phyloP scores from a whole-genome alignment of 2,888 invertebrate species.

The Pterostichus madidus region DNA sequence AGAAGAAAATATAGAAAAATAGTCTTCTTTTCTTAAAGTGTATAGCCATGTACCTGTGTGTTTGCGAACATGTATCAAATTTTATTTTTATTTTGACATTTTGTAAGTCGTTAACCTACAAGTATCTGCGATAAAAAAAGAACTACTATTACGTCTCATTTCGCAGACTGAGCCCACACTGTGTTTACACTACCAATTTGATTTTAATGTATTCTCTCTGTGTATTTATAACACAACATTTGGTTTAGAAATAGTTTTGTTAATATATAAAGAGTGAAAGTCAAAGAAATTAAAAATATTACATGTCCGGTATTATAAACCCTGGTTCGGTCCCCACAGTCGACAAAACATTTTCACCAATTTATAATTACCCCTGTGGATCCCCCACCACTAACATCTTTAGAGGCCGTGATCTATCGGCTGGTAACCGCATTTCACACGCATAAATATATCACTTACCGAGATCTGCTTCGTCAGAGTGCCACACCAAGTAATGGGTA shows the following conservation, averaged over 20 bases:
- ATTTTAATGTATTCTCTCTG: background rate
- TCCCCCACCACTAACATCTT: too few species aligned
- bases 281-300: background rate
- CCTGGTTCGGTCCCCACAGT: too few species aligned
- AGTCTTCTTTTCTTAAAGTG: background rate
- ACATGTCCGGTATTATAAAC: too few species aligned
- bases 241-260: background rate
- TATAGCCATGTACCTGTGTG: background rate
- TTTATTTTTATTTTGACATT: conserved; percentile 12
- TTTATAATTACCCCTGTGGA: too few species aligned
- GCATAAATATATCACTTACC: too few species aligned
- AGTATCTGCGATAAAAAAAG: conserved; percentile 3
- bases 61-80: background rate
- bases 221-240: background rate
- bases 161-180: background rate
- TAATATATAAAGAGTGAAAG: background rate
- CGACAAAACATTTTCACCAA: too few species aligned
- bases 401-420: too few species aligned
- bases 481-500: too few species aligned
- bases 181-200: background rate
- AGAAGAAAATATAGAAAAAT: background rate
- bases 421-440: too few species aligned
- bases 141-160: background rate
- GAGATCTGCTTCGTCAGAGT: too few species aligned
- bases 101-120: background rate